A percentile compares a stretch with the other conserved stretches of the same genome.
Conservation (phyloP, 2,888 invertebrate genomes). For the Andricus quercusramuli region DNA sequence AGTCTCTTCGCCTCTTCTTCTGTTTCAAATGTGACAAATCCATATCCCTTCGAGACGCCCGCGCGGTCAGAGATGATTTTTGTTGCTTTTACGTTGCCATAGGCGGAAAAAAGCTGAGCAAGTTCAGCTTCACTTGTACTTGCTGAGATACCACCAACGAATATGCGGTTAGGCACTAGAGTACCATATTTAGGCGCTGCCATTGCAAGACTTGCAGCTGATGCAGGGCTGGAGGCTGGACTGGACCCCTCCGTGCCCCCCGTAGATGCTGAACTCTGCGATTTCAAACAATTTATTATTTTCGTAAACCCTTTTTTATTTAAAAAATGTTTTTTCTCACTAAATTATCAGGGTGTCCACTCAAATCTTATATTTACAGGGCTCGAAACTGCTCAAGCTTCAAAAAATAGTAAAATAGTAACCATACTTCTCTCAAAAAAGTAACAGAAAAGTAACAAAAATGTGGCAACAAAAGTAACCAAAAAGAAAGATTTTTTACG, state of each 20-base stretch:
- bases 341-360: no score
- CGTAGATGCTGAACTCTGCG: conserved; percentile 74
- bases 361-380: no score
- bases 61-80: conserved; percentile 97
- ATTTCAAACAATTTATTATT: not conserved
- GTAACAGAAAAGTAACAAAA: no score
- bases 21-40: conserved; percentile 92
- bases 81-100: conserved; percentile 93
- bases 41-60: conserved; percentile 96
- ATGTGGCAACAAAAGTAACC: no score
- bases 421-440: no score
- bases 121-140: conserved; percentile 96
- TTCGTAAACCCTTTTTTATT: no score
- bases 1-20: conserved; percentile 91
- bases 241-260: conserved; percentile 77
- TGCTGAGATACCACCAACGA: conserved; percentile 97
- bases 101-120: conserved; percentile 93
- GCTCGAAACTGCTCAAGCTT: no score
- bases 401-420: no score
- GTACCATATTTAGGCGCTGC: conserved; percentile 83
- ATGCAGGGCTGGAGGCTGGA: conserved; percentile 77
- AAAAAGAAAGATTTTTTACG: no score
- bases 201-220: conserved; percentile 74
- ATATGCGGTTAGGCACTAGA: conserved; percentile 95
- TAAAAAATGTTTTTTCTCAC: no score